Evolutionary conservation across 2,113 vertebrate genomes (phyloP), one percentile per base, ranked within the genome.

Genomic region (Pygoscelis adeliae): DNA sequence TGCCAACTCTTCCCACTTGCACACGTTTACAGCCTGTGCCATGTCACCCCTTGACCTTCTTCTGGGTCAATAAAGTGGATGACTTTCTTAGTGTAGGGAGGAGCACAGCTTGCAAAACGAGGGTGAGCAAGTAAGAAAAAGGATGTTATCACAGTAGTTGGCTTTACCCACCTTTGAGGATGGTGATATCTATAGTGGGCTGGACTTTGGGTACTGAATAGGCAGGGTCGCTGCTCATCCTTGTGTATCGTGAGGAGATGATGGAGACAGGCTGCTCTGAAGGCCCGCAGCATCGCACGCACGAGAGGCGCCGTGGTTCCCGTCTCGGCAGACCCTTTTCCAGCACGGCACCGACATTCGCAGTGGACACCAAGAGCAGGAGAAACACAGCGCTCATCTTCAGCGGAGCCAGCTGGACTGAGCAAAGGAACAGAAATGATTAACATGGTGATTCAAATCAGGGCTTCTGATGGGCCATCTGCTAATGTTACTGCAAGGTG

Each of bases 121-220:
- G 30, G 36, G 15, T 5, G 15, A 61, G 5, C 44, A 6, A 26
- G 26, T 22, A 6, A 42, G n/a, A 15, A 2, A 9, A 44, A 56
- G 18, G 53, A 11, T 4, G 19, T 36, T 10, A 16, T 11, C 27
- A 2, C 5, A 1, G 5, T 29, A 21, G 25, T 7, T 22, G 16
- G 19, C 80, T 83, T 69, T 83, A 58, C 98, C 97, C 98, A 99
- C 99, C 98, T 98, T 99, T 99, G 84, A 99, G 98, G 95, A 99
- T 98, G 71, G 98, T 99, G 98, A 99, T 99, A 95, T 99, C 98
- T 38, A 99, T 98, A 46, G 98, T 97, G 40, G 99, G 98, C 72
- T 76, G 97, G 84, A 99, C 95, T 53, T 95, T 98, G 9, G 98
- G 98, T 32, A 97, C 14, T 0, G 93, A 82, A 83, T 98, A 97